Conservation (phyloP, 2,113 vertebrate species). For the Tachuris rubrigastra region DNA sequence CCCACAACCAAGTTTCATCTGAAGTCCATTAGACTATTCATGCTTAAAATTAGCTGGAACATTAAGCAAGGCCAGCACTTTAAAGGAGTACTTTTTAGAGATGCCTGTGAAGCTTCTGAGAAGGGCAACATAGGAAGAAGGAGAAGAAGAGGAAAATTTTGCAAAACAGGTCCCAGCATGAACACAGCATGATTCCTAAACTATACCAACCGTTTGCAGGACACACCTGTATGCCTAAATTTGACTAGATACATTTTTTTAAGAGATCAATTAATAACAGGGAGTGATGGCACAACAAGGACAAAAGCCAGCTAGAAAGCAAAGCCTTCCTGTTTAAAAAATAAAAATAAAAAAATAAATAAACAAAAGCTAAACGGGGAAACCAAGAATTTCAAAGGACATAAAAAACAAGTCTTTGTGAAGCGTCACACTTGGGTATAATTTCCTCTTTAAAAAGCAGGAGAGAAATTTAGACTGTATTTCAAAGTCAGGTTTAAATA, state of each 20-base stretch:
- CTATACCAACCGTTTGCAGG: constrained; percentile 27
- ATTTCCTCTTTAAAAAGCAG: not conserved
- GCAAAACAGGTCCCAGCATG: constrained; percentile 34
- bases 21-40: not conserved
- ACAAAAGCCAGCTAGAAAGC: not conserved
- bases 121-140: not conserved
- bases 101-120: not conserved
- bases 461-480: not conserved
- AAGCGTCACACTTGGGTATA: not conserved
- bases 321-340: constrained; percentile 38
- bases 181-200: constrained; percentile 21
- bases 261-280: not conserved
- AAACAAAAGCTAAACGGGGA: not conserved
- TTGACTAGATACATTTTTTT: not conserved
- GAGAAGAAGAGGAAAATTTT: constrained; percentile 47
- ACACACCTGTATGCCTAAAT: constrained; percentile 45
- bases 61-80: not conserved
- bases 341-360: not conserved
- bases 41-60: constrained; percentile 5
- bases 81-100: not conserved
- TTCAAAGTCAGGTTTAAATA: not conserved
- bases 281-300: not conserved
- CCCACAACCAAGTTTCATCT: not conserved
- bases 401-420: not conserved
- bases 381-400: constrained; percentile 9